These are phyloP conservation scores for Varroa destructor DNA, from an alignment of 1,140 invertebrate species.

Conservation along the genomic window DNA sequence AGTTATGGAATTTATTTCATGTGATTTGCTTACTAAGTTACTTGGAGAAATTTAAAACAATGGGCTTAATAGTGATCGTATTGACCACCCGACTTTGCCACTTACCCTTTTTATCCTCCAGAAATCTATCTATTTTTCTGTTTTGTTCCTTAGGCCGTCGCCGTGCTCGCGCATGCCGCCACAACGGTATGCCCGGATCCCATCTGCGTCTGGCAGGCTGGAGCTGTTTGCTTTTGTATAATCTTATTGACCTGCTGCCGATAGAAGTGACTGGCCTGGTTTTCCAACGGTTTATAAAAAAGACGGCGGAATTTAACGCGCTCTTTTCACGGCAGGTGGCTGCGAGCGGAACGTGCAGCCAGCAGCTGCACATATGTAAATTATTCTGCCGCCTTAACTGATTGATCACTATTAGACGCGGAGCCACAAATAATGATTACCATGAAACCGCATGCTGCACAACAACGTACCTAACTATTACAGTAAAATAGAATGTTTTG, in stretches of 20 bases:
- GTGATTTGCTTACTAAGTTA: too few relatives aligned
- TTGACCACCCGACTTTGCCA: background rate
- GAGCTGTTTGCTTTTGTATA: constrained; percentile 1
- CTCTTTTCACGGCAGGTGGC: background rate
- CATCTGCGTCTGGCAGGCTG: background rate
- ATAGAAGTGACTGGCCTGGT: background rate
- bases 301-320: background rate
- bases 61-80: background rate
- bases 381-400: too few relatives aligned
- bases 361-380: too few relatives aligned
- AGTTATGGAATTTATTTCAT: too few relatives aligned
- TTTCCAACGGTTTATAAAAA: background rate
- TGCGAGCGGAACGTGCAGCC: too few relatives aligned
- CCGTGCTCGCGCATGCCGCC: constrained; percentile 1
- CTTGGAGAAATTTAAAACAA: background rate
- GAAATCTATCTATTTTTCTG: background rate
- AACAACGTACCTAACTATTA: too few relatives aligned
- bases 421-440: too few relatives aligned
- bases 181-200: constrained; percentile 17
- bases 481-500: too few relatives aligned
- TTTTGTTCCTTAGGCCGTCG: background rate
- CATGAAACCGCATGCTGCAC: too few relatives aligned
- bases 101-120: too few relatives aligned
- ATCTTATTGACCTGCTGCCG: constrained; percentile 1
- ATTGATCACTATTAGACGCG: too few relatives aligned